These are phyloP conservation scores for Drosophila equinoxialis DNA, from an alignment of 1,140 invertebrate genomes.

Conservation along the genomic window DNA sequence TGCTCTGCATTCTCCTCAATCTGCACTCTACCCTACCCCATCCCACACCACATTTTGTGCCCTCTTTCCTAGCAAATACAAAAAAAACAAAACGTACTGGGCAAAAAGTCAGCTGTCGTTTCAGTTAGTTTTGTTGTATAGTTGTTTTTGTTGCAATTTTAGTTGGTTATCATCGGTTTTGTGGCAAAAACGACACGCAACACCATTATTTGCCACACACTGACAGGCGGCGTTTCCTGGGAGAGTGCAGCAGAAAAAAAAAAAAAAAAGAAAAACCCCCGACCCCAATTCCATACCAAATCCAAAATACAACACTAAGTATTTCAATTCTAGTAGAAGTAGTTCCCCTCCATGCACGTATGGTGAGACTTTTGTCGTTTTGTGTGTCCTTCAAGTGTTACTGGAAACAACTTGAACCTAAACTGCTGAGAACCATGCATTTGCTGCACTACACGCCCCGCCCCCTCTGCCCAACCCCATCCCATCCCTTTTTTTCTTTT, in stretches of 20 bases:
- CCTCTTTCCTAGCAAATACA: neutral
- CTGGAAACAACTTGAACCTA: constrained; percentile 70
- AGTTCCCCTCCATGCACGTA: constrained; percentile 21
- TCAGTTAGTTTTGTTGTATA: constrained; percentile 20
- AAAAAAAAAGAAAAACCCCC: neutral
- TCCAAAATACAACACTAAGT: constrained; percentile 16
- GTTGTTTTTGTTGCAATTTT: constrained; percentile 49
- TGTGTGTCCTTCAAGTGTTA: constrained; percentile 63
- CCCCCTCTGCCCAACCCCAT: neutral
- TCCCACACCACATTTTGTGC: constrained; percentile 9
- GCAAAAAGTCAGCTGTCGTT: constrained; percentile 50
- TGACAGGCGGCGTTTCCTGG: constrained; percentile 69
- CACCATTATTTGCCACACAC: constrained; percentile 76
- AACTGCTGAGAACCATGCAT: constrained; percentile 68
- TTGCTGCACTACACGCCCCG: constrained; percentile 37
- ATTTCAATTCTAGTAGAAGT: constrained; percentile 34
- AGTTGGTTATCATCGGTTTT: constrained; percentile 61
- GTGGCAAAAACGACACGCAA: constrained; percentile 73
- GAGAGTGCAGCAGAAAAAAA: neutral
- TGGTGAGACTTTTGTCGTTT: constrained; percentile 43
- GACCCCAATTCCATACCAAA: neutral
- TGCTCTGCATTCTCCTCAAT: neutral
- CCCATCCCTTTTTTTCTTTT: neutral
- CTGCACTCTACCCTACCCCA: neutral
- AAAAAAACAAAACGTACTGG: constrained; percentile 4